These are phyloP conservation scores for Burhinus bistriatus DNA, from an alignment of 2,113 vertebrate genomes.

Conservation along the genomic window DNA sequence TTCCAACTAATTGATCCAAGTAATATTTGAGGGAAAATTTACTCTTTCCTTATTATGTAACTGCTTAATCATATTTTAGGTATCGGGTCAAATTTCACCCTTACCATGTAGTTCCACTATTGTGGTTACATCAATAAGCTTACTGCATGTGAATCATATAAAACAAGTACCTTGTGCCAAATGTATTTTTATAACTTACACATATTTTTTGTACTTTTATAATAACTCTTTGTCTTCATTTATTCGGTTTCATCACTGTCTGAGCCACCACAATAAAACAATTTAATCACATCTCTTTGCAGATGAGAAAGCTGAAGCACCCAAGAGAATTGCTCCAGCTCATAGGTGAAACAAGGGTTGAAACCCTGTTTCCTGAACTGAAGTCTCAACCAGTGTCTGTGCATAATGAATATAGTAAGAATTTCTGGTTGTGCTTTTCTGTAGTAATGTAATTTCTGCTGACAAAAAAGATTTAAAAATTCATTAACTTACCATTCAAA, in stretches of 20 bases:
- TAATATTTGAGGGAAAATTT: not conserved
- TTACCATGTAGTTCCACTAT: not conserved
- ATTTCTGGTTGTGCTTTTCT: not conserved
- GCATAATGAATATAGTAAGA: not conserved
- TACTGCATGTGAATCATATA: not conserved
- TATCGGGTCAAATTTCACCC: not conserved
- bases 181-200: not conserved
- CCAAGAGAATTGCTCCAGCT: not conserved
- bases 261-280: not conserved
- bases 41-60: not conserved
- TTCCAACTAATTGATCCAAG: constrained; percentile 15
- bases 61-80: constrained; percentile 7
- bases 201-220: not conserved
- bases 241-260: not conserved
- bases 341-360: not conserved
- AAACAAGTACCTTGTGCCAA: not conserved
- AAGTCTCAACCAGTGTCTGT: not conserved
- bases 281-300: not conserved
- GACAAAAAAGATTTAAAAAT: not conserved
- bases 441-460: not conserved
- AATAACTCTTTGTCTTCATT: not conserved
- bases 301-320: not conserved
- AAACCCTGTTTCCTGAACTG: not conserved
- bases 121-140: not conserved
- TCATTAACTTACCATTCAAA: not conserved